Conservation (phyloP, 1,140 invertebrate species). For the Scaptomyza graminum region DNA sequence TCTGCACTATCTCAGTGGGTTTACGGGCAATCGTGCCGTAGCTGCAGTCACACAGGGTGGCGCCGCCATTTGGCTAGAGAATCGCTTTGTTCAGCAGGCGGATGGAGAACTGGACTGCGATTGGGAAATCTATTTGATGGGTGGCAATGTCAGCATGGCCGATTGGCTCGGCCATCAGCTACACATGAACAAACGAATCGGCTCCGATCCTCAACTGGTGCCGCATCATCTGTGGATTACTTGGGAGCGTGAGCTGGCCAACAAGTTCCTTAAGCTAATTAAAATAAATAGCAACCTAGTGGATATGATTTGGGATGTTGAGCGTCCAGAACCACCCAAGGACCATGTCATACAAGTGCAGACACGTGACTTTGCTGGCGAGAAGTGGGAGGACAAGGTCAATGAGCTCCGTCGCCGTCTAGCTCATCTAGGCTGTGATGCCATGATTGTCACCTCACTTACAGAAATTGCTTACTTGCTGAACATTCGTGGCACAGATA, state of each 20-base stretch:
- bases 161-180: conserved; percentile 89
- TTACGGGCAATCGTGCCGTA: conserved; percentile 92
- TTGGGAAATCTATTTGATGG: conserved; percentile 91
- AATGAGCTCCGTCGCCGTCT: conserved; percentile 88
- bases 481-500: conserved; percentile 96
- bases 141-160: conserved; percentile 86
- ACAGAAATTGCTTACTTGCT: conserved; percentile 97
- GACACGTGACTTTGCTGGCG: conserved; percentile 82
- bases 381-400: conserved; percentile 90
- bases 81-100: conserved; percentile 92
- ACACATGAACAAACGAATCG: conserved; percentile 87
- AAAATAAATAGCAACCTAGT: conserved; percentile 90
- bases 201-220: conserved; percentile 92
- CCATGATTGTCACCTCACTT: conserved; percentile 93
- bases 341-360: conserved; percentile 86
- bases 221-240: conserved; percentile 87
- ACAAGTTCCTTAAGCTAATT: conserved; percentile 86
- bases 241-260: conserved; percentile 85
- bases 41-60: conserved; percentile 90
- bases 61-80: conserved; percentile 95
- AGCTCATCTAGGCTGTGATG: conserved; percentile 87
- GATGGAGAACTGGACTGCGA: conserved; percentile 90
- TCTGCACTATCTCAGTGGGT: conserved; percentile 93
- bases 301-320: conserved; percentile 91
- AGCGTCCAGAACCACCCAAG: conserved; percentile 84